Conservation (phyloP, 2,888 invertebrate species). For the Hypomecis punctinalis region DNA sequence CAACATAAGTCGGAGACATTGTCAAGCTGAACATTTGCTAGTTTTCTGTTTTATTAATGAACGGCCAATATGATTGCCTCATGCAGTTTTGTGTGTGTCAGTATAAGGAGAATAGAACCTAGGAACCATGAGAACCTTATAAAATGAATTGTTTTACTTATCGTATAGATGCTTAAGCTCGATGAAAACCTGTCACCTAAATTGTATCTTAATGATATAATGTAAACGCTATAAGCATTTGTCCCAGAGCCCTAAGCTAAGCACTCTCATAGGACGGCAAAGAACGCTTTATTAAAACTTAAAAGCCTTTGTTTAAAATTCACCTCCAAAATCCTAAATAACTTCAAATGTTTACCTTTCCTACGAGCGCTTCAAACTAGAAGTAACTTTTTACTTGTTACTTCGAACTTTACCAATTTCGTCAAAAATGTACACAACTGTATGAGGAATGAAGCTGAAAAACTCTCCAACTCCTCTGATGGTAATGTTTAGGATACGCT, state of each 20-base stretch:
- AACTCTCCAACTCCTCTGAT: slow-evolving; percentile 39
- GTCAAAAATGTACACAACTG: slow-evolving; percentile 52
- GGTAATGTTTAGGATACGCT: slow-evolving; percentile 28
- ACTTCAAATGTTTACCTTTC: slow-evolving; percentile 23
- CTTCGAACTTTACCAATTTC: slow-evolving; percentile 57
- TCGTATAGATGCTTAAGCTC: too few relatives aligned
- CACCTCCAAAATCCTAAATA: slow-evolving; percentile 14
- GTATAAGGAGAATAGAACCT: too few relatives aligned
- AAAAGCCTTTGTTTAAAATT: slow-evolving; percentile 13
- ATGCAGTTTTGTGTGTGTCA: too few relatives aligned
- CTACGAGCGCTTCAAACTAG: slow-evolving; percentile 19
- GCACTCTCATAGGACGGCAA: background rate
- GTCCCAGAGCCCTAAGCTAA: background rate
- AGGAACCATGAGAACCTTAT: too few relatives aligned
- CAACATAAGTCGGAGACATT: too few relatives aligned
- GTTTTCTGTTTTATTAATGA: too few relatives aligned
- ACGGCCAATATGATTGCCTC: too few relatives aligned
- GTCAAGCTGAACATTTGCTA: too few relatives aligned
- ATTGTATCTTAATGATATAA: too few relatives aligned
- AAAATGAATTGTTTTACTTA: too few relatives aligned
- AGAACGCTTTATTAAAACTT: slow-evolving; percentile 1
- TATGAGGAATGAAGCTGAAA: slow-evolving; percentile 26
- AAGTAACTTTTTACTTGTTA: slow-evolving; percentile 43
- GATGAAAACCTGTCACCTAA: too few relatives aligned
- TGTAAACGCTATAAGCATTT: too few relatives aligned